These are phyloP conservation scores for Drosophila obscura DNA, from an alignment of 1,140 invertebrate species.

Conservation along the genomic window DNA sequence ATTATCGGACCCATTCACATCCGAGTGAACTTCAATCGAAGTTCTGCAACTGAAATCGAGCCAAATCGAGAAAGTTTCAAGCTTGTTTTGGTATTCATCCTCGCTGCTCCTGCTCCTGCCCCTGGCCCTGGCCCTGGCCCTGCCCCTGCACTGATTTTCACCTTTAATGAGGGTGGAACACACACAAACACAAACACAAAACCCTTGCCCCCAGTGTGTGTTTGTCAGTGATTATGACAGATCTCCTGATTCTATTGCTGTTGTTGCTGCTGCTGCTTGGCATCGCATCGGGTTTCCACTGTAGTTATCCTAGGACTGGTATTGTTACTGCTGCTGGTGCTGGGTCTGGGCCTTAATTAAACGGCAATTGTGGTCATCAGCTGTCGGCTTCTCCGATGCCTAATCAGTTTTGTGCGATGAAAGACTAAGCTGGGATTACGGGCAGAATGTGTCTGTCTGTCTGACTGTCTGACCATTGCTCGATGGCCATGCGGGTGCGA, in stretches of 20 bases:
- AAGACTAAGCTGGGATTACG: constrained; percentile 64
- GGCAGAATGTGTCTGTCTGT: constrained; percentile 20
- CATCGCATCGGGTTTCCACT: constrained; percentile 20
- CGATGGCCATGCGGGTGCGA: constrained; percentile 39
- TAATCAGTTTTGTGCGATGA: constrained; percentile 67
- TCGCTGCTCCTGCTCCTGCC: too few species aligned
- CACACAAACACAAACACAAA: too few species aligned
- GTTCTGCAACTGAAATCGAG: background rate
- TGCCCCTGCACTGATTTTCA: background rate
- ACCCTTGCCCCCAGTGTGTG: constrained; percentile 1
- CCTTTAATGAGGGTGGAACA: constrained; percentile 55
- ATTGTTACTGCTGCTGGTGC: constrained; percentile 18
- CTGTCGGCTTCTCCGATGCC: constrained; percentile 36
- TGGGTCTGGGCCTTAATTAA: constrained; percentile 61
- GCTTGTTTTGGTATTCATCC: constrained; percentile 13
- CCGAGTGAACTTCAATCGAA: constrained; percentile 37
- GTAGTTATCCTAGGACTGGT: constrained; percentile 6
- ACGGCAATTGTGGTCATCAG: constrained; percentile 58
- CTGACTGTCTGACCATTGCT: background rate
- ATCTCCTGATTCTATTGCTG: background rate
- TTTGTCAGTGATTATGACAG: constrained; percentile 59
- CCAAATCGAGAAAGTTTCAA: constrained; percentile 1
- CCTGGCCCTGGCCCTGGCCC: background rate
- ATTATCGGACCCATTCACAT: constrained; percentile 7
- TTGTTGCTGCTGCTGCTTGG: constrained; percentile 19